Conservation (phyloP, 2,888 invertebrate genomes). For the Cremastinae sp. region DNA sequence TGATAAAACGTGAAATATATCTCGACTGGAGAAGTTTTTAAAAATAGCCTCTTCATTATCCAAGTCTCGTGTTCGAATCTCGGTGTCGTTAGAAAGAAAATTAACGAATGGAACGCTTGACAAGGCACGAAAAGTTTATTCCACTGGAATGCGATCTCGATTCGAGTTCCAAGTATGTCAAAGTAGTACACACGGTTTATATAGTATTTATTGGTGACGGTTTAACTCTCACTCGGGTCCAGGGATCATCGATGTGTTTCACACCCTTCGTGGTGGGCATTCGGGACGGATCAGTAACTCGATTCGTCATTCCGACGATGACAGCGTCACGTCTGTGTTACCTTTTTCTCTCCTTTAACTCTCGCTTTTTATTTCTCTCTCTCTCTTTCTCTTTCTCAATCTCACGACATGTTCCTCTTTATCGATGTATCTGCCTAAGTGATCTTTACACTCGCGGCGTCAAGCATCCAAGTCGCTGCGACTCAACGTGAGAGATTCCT, state of each 20-base stretch:
- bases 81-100: conserved; percentile 41
- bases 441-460: conserved; percentile 53
- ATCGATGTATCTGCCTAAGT: conserved; percentile 47
- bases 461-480: conserved; percentile 20
- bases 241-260: conserved; percentile 65
- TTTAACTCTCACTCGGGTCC: conserved; percentile 19
- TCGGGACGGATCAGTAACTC: conserved; percentile 74
- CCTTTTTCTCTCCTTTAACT: conserved; percentile 48
- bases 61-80: conserved; percentile 27
- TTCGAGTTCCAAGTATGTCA: conserved; percentile 43
- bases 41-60: not conserved
- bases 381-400: conserved; percentile 47
- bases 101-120: conserved; percentile 40
- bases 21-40: not conserved
- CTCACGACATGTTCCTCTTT: conserved; percentile 42
- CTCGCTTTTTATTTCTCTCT: conserved; percentile 41
- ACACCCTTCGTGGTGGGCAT: conserved; percentile 72
- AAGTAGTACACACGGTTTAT: conserved; percentile 16
- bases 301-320: conserved; percentile 73
- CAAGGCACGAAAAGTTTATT: conserved; percentile 40
- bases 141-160: conserved; percentile 51
- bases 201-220: conserved; percentile 39
- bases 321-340: conserved; percentile 48
- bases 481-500: conserved; percentile 27
- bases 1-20: too few relatives aligned